Conservation (phyloP, 53 echinoderm and acorn worm species). For the Paracentrotus lividus region DNA sequence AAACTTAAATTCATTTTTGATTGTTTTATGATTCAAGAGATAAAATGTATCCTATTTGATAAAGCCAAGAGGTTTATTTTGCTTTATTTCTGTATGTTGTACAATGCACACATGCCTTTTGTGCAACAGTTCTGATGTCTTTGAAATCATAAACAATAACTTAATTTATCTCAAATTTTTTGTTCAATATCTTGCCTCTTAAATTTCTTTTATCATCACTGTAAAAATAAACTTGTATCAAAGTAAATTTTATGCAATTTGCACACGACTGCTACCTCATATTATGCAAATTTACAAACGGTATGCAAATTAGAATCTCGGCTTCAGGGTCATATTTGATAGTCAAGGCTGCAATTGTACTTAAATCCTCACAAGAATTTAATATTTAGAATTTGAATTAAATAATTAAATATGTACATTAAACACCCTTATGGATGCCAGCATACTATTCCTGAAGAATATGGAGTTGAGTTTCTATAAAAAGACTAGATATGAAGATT, state of each 20-base stretch:
- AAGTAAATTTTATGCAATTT: constrained; percentile 47
- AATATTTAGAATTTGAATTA: neutral
- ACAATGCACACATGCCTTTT: neutral
- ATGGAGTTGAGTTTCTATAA: too few species aligned
- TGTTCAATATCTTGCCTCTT: constrained; percentile 14
- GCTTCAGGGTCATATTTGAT: neutral
- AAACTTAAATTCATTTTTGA: neutral
- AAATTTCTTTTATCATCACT: neutral
- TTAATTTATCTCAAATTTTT: neutral
- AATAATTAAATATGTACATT: too few species aligned
- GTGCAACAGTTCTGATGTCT: neutral
- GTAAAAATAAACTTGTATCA: constrained; percentile 2
- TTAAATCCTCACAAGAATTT: neutral
- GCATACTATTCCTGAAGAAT: too few species aligned
- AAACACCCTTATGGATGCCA: too few species aligned
- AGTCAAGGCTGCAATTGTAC: neutral
- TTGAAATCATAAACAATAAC: neutral
- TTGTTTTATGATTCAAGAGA: neutral
- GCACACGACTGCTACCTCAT: constrained; percentile 28
- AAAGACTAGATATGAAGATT: too few species aligned
- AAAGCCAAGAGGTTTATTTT: neutral
- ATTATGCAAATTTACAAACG: neutral
- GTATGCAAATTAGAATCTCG: neutral
- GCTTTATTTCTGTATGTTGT: neutral
- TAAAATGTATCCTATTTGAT: neutral